Evolutionary conservation across 2,797 vertebrate species (phyloP), one percentile per base, ranked within the genome.

Genomic region (Knipowitschia caucasica): DNA sequence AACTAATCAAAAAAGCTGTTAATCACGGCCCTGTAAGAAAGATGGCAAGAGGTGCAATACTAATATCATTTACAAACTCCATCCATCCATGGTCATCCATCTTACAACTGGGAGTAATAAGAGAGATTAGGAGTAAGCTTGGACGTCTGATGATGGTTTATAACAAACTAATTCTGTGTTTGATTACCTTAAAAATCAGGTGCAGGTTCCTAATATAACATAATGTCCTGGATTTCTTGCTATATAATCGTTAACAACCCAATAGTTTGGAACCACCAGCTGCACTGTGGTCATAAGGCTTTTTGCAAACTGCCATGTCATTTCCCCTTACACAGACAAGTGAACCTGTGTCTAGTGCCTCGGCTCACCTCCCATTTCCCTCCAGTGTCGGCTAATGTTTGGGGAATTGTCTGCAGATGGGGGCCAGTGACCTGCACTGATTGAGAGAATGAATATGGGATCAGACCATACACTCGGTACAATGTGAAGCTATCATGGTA

Each of bases 401-500:
- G 5, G 59, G 53, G 62, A 53, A 60, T 60, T 60, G 63, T 64
- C 57, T 64, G 54, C 21, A 56, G 57, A 82, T 62, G 58, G 59
- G 59, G 77, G 70, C 56, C 59, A 52, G 34, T 63, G 74, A 70
- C 71, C 78, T 67, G 56, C 58, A 36, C 31, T 38, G 64, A 68
- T 59, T 71, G 66, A 63, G 53, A 60, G 71, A 73, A 67, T 67
- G 59, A 66, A 74, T 73, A 68, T 56, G 25, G 29, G 67, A 74
- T 72, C 64, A 55, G 61, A 62, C 35, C 60, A 67, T 55, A 60
- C 43, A 55, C 53, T 14, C 20, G 57, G 71, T 47, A 59, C 62
- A 51, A 30, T 50, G 49, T 56, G 36, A 49, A 57, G 67, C 70
- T 69, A 75, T 73, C 68, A 61, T 39, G 49, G 33, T 20, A 0